Evolutionary conservation across 1,140 invertebrate genomes (phyloP).

Genomic region (Teleogryllus occipitalis): DNA sequence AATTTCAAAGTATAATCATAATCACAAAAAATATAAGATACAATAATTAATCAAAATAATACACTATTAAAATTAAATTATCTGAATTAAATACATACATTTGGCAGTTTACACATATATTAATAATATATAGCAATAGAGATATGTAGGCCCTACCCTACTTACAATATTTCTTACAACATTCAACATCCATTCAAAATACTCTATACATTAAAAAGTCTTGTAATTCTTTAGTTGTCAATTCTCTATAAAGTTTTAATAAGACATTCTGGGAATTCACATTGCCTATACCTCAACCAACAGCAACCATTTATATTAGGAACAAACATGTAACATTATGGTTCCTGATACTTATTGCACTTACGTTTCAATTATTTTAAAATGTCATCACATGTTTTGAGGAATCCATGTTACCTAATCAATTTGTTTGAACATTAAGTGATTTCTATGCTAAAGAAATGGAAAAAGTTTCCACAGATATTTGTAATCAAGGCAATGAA

Average conservation of each 20-base stretch:
- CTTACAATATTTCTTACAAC: conserved; percentile 5
- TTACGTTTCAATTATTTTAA: background rate
- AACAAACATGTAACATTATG: background rate
- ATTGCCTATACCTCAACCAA: background rate
- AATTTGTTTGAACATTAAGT: background rate
- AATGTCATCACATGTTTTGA: background rate
- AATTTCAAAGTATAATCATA: background rate
- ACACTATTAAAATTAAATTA: background rate
- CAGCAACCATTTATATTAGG: background rate
- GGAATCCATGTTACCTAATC: background rate
- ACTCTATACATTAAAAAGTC: conserved; percentile 5
- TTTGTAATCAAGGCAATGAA: too few species aligned
- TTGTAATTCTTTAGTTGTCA: conserved; percentile 2
- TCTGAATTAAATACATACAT: conserved; percentile 2
- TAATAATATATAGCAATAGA: background rate
- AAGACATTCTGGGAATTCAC: conserved; percentile 4
- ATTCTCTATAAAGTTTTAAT: conserved; percentile 3
- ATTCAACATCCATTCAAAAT: conserved; percentile 5
- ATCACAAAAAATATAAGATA: background rate
- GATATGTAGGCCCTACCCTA: background rate
- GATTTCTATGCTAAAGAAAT: too few species aligned
- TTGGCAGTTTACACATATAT: conserved; percentile 5
- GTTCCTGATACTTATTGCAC: background rate
- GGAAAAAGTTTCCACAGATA: too few species aligned
- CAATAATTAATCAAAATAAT: background rate